Evolutionary conservation across 2,797 vertebrate species (phyloP), one percentile per base, ranked within the genome.

Genomic region (Notolepis coatsorum): DNA sequence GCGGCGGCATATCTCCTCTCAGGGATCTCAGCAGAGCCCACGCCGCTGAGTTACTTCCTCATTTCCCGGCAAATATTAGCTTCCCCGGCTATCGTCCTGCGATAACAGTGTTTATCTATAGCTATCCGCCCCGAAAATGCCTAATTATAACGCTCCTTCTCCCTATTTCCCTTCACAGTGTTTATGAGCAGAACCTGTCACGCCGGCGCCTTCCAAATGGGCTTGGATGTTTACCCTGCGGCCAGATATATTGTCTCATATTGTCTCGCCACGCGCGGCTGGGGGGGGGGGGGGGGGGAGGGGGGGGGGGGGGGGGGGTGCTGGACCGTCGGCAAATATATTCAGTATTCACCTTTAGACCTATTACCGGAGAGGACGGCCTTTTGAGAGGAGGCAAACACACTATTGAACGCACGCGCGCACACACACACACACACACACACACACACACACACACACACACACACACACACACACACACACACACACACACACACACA

Each of bases 11-110:
- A 87, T 89, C 85, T 80, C 17, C 64, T 61, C 60, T 49, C 38
- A 4, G 70, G 75, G 79, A 88, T 89, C 83, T 84, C 67, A 60
- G 80, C 79, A 83, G 85, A 84, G n/a, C 80, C 69, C 53, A 39
- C 72, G 81, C 81, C 60, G 60, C 31, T 74, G 83, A 88, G 90
- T 88, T 88, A 88, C 76, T 79, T 84, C 84, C 76, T 82, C 81
- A 80, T 87, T 86, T 83, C 71, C 82, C 71, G 45, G 75, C 80
- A 89, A 92, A 91, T 87, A 89, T 90, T 86, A 81, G 71, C 82
- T 78, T 68, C 64, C 71, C n/a, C 35, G 81, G 70, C 79, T 65
- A 81, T 84, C 80, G 80, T 84, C 68, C 69, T 79, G n/a, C 59
- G 57, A 81, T 80, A 84, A 88, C 81, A 33, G 57, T 84, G 87